Conservation (phyloP, 1,140 invertebrate species). For the Pristionchus pacificus region DNA sequence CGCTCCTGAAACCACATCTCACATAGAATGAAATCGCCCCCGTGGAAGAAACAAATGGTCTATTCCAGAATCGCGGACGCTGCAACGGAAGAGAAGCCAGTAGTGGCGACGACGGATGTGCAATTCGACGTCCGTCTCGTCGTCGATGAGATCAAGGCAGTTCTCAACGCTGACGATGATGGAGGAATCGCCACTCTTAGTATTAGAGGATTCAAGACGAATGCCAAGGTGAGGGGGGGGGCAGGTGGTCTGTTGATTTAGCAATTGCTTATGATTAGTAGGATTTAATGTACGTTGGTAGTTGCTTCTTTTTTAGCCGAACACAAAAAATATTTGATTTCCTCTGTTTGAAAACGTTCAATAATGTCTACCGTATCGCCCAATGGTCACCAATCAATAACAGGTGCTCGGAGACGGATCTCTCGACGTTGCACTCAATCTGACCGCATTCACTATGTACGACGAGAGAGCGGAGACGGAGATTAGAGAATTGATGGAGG, state of each 20-base stretch:
- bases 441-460: conserved; percentile 53
- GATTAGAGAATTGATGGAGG: conserved; percentile 43
- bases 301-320: too few species aligned
- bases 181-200: neutral
- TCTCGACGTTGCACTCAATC: conserved; percentile 39
- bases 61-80: neutral
- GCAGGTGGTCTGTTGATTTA: neutral
- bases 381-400: too few species aligned
- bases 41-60: too few species aligned
- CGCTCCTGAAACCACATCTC: too few species aligned
- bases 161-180: neutral
- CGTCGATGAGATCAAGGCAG: neutral
- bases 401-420: conserved; percentile 37
- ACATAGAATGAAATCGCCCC: too few species aligned
- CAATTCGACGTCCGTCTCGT: neutral
- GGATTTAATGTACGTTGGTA: too few species aligned
- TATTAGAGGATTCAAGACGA: neutral
- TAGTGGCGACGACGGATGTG: neutral
- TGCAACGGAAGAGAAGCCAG: conserved; percentile 7
- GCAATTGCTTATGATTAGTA: too few species aligned
- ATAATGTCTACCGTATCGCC: too few species aligned
- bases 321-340: too few species aligned
- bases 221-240: neutral
- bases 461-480: conserved; percentile 46
- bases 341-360: too few species aligned